phyloP scores from a whole-genome alignment of 2,888 invertebrate species.

The Pelosia muscerda region DNA sequence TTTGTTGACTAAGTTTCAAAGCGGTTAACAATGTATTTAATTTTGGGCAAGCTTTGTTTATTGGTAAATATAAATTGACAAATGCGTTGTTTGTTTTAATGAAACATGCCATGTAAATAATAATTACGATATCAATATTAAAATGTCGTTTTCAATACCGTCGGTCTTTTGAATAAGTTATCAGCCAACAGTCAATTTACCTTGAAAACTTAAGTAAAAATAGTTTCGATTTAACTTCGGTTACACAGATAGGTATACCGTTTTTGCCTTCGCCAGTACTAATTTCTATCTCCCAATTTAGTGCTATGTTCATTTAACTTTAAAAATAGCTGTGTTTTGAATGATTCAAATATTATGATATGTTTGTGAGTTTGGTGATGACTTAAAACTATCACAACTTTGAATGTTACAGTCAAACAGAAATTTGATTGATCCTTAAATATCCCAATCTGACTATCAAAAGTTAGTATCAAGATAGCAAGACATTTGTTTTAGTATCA shows the following conservation, averaged over 20 bases:
- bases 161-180: too few relatives aligned
- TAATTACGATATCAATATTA: too few relatives aligned
- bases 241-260: too few relatives aligned
- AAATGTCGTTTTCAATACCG: too few relatives aligned
- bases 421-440: conserved; percentile 12
- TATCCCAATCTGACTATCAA: not conserved
- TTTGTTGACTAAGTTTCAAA: conserved; percentile 31
- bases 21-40: not conserved
- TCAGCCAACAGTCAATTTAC: not conserved
- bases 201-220: too few relatives aligned
- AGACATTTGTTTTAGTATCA: conserved; percentile 19
- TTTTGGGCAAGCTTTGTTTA: not conserved
- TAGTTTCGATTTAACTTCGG: not conserved
- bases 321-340: too few relatives aligned
- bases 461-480: conserved; percentile 9
- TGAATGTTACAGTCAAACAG: not conserved
- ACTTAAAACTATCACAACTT: too few relatives aligned
- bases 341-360: too few relatives aligned
- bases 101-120: not conserved
- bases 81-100: not conserved
- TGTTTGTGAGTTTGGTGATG: too few relatives aligned
- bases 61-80: not conserved
- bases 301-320: too few relatives aligned
- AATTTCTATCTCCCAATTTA: too few relatives aligned
- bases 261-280: too few relatives aligned